Percentiles rank a stretch among this genome's conserved stretches.
phyloP scores from a whole-genome alignment of 2,113 vertebrate species.

The Amblyornis subalaris region DNA sequence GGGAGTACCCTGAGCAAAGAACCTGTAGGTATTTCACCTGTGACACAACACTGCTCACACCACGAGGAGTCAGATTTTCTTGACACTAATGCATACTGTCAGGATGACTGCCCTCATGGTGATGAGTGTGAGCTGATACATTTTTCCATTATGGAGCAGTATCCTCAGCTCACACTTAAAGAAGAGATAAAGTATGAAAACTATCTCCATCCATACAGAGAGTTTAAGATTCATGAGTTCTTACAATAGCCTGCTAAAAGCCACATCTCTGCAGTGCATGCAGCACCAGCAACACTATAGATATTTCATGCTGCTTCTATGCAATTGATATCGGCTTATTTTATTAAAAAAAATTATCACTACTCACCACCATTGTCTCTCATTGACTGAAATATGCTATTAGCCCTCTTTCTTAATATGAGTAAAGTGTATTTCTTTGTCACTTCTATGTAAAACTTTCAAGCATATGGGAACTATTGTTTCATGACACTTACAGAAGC shows the following conservation, averaged over 20 bases:
- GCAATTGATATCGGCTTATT: neutral
- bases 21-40: slow-evolving; percentile 19
- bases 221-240: neutral
- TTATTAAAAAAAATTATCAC: neutral
- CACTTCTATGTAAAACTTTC: neutral
- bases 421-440: neutral
- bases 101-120: neutral
- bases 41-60: neutral
- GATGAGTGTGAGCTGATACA: slow-evolving; percentile 43
- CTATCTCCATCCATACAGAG: neutral
- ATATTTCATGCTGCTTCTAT: neutral
- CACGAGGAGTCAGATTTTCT: slow-evolving; percentile 3
- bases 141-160: slow-evolving; percentile 21
- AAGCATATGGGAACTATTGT: neutral
- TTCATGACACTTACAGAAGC: neutral
- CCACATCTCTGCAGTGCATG: neutral
- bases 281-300: neutral
- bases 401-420: neutral
- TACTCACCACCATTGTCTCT: neutral
- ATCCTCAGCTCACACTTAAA: slow-evolving; percentile 29
- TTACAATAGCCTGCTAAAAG: neutral
- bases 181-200: slow-evolving; percentile 20
- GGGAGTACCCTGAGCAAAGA: neutral
- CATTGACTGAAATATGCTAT: neutral
- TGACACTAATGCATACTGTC: slow-evolving; percentile 15